Evolutionary conservation across 2,888 invertebrate species (phyloP).

Genomic region (Anodontia alba): DNA sequence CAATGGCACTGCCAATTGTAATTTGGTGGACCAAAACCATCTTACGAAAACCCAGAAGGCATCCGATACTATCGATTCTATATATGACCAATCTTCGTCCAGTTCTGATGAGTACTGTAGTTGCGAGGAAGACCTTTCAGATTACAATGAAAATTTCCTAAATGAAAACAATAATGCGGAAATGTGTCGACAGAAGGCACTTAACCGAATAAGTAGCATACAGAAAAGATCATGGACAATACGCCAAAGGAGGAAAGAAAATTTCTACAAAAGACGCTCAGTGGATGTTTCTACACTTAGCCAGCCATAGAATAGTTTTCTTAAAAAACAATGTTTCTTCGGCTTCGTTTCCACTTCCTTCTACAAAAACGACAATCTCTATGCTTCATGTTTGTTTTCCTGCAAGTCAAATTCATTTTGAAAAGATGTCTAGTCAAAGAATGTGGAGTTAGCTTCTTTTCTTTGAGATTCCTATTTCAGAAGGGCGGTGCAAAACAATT

Average conservation of each 20-base stretch:
- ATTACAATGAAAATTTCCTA: not conserved
- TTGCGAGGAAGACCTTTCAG: not conserved
- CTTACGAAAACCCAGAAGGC: not conserved
- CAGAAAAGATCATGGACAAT: constrained; percentile 7
- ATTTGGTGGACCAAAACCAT: no score
- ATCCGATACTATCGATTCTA: not conserved
- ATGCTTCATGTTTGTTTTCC: no score
- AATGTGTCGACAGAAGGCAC: not conserved
- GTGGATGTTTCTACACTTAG: not conserved
- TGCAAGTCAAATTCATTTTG: no score
- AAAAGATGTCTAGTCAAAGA: no score
- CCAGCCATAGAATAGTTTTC: not conserved
- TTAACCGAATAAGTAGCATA: not conserved
- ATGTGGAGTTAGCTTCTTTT: no score
- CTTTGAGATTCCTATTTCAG: no score
- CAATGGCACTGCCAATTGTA: no score
- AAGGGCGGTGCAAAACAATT: no score
- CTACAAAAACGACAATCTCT: no score
- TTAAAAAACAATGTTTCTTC: no score
- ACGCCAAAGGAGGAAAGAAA: not conserved
- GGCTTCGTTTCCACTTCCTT: no score
- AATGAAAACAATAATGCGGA: not conserved
- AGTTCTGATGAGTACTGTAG: not conserved
- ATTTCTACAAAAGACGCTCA: not conserved
- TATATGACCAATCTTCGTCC: not conserved